These are phyloP conservation scores for Camelus dromedarius DNA, from an alignment of 2,113 vertebrate genomes.

Conservation along the genomic window DNA sequence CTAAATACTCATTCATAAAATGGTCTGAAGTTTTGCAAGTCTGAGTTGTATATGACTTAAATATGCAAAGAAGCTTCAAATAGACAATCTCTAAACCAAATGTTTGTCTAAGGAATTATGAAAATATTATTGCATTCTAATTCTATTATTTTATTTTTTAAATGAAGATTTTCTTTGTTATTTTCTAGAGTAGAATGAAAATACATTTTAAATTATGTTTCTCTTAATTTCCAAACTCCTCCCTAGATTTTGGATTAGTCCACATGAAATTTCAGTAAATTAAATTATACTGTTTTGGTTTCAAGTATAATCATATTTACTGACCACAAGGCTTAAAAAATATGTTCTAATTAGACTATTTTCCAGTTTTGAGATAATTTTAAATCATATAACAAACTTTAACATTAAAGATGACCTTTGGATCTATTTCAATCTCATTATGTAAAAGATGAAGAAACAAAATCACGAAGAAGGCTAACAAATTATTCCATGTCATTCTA, in stretches of 20 bases:
- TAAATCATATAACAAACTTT: neutral
- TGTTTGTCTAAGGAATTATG: neutral
- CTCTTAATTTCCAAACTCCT: neutral
- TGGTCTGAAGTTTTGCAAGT: neutral
- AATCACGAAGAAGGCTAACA: neutral
- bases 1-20: neutral
- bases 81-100: neutral
- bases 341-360: constrained; percentile 19
- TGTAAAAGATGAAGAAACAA: neutral
- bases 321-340: neutral
- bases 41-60: neutral
- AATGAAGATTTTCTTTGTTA: neutral
- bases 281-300: neutral
- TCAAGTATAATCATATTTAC: constrained; percentile 2
- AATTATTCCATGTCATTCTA: neutral
- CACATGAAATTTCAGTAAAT: constrained; percentile 44
- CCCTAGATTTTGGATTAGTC: neutral
- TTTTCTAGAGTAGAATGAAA: neutral
- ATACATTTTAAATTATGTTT: constrained; percentile 37
- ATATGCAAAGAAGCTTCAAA: neutral
- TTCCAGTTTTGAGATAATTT: constrained; percentile 2
- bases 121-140: neutral
- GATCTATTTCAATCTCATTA: neutral
- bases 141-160: constrained; percentile 8
- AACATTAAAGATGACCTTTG: neutral